Evolutionary conservation across 2,797 vertebrate genomes (phyloP).

Genomic region (Eospalax fontanierii): DNA sequence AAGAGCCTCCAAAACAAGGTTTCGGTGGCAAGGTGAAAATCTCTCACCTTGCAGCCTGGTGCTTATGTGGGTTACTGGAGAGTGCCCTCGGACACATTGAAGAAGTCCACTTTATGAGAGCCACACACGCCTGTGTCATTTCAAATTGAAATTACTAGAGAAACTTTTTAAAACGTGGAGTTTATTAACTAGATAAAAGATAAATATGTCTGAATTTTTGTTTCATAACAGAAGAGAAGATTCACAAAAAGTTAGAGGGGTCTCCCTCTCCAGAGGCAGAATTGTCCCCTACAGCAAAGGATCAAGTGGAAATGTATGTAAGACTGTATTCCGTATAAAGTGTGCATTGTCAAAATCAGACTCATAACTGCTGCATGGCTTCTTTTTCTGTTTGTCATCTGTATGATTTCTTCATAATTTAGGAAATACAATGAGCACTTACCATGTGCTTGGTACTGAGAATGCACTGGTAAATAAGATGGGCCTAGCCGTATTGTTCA

Average conservation of each 20-base stretch:
- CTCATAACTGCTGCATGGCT: accelerated
- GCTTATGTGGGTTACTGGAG: background rate
- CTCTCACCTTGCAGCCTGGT: background rate
- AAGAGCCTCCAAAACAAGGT: background rate
- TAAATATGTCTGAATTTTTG: constrained; percentile 82
- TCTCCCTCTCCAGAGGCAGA: constrained; percentile 96
- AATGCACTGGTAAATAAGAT: background rate
- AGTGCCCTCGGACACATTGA: background rate
- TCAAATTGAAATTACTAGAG: constrained; percentile 33
- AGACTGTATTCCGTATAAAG: background rate
- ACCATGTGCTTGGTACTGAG: background rate
- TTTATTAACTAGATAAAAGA: constrained; percentile 48
- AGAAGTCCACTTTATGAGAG: background rate
- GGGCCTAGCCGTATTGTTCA: background rate
- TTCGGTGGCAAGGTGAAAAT: background rate
- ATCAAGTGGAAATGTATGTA: constrained; percentile 99
- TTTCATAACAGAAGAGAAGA: constrained; percentile 95
- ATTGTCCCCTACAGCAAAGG: constrained; percentile 97
- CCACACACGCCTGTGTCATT: background rate
- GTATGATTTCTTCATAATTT: background rate
- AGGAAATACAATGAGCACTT: background rate
- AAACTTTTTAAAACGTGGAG: background rate
- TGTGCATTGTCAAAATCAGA: background rate
- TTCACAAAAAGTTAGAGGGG: constrained; percentile 96
- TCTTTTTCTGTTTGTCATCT: background rate